Base-by-base conservation (phyloP, 2,113 vertebrate genomes). In the Syngnathus typhle region DNA sequence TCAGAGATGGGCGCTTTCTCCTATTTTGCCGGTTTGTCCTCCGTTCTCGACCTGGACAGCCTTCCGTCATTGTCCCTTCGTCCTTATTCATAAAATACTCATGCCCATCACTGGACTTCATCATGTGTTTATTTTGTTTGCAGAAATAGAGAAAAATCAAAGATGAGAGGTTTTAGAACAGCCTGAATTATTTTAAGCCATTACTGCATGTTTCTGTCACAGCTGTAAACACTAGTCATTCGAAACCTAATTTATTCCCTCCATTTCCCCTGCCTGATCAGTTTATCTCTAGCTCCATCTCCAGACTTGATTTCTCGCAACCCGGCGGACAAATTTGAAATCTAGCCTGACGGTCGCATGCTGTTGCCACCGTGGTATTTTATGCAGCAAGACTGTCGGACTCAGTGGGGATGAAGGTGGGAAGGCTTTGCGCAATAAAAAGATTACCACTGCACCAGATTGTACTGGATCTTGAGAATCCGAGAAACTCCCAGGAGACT, bases 311-410 rank as follows among this genome's bases (percentile, higher is more conserved):
- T 67, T 39, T 69, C 65, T 70, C 49, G 13, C 60, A 43, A 23
- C 19, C 69, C 66, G 5, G 19, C 68, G 66, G 67, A 80, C 74
- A 75, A 67, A 75, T 67, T 41, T 56, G 44, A 61, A 78, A 70
- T 36, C 47, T 55, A 46, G 23, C 39, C 56, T 55, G 74, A 65
- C 43, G 41, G 70, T 63, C 63, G 61, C 60, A 73, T 61, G 32
- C 67, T 76, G 71, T 71, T 72, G 49, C 16, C 23, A 68, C 64
- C 47, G 49, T n/a, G 55, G 27, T 58, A 70, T 64, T 78, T 75
- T 80, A 63, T 47, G 61, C 39, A 39, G 46, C 21, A 15, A 43
- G 67, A 13, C 51, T 68, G 79, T 75, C 74, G 67, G 69, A 55
- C 62, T n/a, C 9, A 27, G 23, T 21, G 27, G 6, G 27, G 52